phyloP scores from a whole-genome alignment of 2,797 vertebrate species.

The Chloroceryle inda region DNA sequence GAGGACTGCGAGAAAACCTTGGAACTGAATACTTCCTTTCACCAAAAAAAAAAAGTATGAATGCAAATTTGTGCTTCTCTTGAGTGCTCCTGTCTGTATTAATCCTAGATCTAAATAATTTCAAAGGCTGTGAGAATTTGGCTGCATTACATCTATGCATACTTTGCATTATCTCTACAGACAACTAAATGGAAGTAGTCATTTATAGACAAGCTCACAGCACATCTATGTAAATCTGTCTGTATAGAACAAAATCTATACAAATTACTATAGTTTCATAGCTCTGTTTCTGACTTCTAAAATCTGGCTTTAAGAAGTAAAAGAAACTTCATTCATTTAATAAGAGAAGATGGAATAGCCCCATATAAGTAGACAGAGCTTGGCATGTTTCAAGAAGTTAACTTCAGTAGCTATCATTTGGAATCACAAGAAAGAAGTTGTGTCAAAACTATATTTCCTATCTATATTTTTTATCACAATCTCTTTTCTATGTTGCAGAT shows the following conservation, averaged over 20 bases:
- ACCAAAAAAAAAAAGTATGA: background rate
- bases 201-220: background rate
- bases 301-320: background rate
- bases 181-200: background rate
- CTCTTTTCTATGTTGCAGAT: background rate
- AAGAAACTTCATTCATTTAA: background rate
- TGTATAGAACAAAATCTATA: background rate
- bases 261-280: background rate
- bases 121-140: background rate
- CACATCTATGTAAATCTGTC: background rate
- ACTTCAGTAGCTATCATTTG: background rate
- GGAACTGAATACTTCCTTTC: background rate
- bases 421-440: background rate
- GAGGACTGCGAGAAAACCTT: background rate
- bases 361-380: background rate
- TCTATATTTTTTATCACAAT: background rate
- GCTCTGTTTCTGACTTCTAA: background rate
- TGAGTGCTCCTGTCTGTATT: background rate
- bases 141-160: background rate
- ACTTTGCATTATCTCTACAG: background rate
- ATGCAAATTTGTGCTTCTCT: background rate
- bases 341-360: background rate
- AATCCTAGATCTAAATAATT: background rate
- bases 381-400: background rate
- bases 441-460: background rate